Evolutionary conservation across 2,797 vertebrate genomes (phyloP).

Genomic region (Yasuhikotakia modesta): DNA sequence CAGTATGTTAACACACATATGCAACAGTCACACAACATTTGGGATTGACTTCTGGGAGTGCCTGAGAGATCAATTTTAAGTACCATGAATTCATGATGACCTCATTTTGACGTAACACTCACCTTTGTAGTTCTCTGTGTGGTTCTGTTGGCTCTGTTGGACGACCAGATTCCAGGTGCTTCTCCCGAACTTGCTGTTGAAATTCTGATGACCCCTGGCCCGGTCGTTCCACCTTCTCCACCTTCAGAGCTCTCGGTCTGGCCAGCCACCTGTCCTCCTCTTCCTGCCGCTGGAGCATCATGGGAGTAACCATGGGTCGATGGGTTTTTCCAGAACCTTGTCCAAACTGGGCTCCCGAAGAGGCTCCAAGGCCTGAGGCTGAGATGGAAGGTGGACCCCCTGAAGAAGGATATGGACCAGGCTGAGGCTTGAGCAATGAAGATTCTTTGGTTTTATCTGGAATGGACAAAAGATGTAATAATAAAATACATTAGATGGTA

Average conservation of each 20-base stretch:
- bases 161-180: slow-evolving; percentile 87
- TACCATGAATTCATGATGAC: too few species aligned
- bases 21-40: neutral
- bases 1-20: neutral
- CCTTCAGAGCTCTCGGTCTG: slow-evolving; percentile 87
- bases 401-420: slow-evolving; percentile 72
- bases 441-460: slow-evolving; percentile 94
- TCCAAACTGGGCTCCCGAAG: slow-evolving; percentile 83
- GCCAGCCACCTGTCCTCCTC: slow-evolving; percentile 97
- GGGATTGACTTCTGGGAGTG: neutral
- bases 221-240: slow-evolving; percentile 93
- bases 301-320: slow-evolving; percentile 72
- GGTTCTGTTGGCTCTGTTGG: slow-evolving; percentile 78
- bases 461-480: neutral
- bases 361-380: slow-evolving; percentile 82
- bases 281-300: slow-evolving; percentile 89
- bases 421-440: slow-evolving; percentile 76
- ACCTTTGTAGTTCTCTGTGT: slow-evolving; percentile 87
- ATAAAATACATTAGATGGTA: neutral
- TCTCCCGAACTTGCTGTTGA: slow-evolving; percentile 91
- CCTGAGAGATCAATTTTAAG: neutral
- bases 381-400: slow-evolving; percentile 75
- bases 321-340: slow-evolving; percentile 70
- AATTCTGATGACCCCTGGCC: slow-evolving; percentile 89
- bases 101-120: slow-evolving; percentile 17